A percentile compares a stretch with the other conserved stretches of the same genome.
Evolutionary conservation across 2,888 invertebrate genomes (phyloP).

Genomic region (Maniola hyperantus): DNA sequence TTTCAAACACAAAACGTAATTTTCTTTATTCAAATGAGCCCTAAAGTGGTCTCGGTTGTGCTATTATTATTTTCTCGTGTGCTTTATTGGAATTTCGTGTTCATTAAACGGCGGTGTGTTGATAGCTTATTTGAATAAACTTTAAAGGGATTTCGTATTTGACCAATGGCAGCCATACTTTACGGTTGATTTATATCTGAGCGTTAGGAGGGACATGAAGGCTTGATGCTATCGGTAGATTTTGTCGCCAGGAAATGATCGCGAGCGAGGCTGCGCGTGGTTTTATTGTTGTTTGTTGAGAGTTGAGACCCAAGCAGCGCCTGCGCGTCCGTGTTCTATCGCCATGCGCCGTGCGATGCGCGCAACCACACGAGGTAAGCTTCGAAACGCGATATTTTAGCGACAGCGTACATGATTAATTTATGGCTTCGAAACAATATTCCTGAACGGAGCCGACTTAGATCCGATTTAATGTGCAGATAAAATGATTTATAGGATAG

Average conservation of each 20-base stretch:
- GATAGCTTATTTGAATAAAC: constrained; percentile 75
- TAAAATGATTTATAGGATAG: constrained; percentile 74
- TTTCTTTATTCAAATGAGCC: constrained; percentile 79
- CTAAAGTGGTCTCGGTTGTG: constrained; percentile 73
- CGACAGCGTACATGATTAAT: constrained; percentile 82
- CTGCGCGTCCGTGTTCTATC: constrained; percentile 63
- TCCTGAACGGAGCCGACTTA: constrained; percentile 62
- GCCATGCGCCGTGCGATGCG: constrained; percentile 57
- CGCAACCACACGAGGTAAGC: constrained; percentile 59
- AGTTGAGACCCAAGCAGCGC: constrained; percentile 44
- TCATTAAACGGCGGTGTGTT: constrained; percentile 63
- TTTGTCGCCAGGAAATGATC: constrained; percentile 79
- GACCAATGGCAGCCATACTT: constrained; percentile 48
- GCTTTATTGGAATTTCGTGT: constrained; percentile 77
- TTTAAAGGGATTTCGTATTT: constrained; percentile 57
- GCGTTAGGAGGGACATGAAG: constrained; percentile 59
- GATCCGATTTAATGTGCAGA: constrained; percentile 74
- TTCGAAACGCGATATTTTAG: constrained; percentile 77
- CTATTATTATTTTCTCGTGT: constrained; percentile 79
- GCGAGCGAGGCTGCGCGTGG: constrained; percentile 52
- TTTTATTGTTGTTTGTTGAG: constrained; percentile 64
- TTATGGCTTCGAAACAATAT: constrained; percentile 74
- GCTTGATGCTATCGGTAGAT: constrained; percentile 75
- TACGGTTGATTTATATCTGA: constrained; percentile 69
- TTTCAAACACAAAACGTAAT: constrained; percentile 68